Conservation (phyloP, 2,888 invertebrate genomes). For the Ceriagrion tenellum region DNA sequence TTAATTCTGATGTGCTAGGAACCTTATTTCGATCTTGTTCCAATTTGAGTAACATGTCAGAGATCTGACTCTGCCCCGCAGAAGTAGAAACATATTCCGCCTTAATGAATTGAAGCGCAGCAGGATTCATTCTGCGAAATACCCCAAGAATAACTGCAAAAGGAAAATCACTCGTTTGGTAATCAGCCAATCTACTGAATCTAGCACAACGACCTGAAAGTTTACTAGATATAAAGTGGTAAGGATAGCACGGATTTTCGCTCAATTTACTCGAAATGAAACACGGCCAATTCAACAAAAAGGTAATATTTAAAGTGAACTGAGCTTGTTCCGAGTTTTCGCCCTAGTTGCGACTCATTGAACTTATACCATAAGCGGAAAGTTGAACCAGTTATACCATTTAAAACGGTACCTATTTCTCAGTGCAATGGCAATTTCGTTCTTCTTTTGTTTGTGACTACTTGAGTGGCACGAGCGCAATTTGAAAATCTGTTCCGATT, state of each 20-base stretch:
- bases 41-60: not conserved
- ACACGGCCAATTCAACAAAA: not conserved
- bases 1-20: not conserved
- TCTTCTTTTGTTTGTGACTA: not conserved
- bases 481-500: not conserved
- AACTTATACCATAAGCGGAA: not conserved
- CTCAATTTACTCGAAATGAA: not conserved
- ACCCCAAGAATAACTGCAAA: not conserved
- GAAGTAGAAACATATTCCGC: not conserved
- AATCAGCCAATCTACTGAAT: too few relatives aligned
- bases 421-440: not conserved
- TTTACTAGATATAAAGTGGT: too few relatives aligned
- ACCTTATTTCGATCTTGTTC: not conserved
- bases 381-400: not conserved
- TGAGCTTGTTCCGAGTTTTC: too few relatives aligned
- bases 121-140: not conserved
- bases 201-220: too few relatives aligned
- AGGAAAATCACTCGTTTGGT: not conserved
- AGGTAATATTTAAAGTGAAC: not conserved
- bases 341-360: too few relatives aligned
- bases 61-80: not conserved
- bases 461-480: not conserved
- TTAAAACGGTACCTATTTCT: not conserved
- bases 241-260: not conserved
- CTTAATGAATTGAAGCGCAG: not conserved